These are phyloP conservation scores for Proctacanthus coquilletti DNA, from an alignment of 1,140 invertebrate species.

Conservation along the genomic window DNA sequence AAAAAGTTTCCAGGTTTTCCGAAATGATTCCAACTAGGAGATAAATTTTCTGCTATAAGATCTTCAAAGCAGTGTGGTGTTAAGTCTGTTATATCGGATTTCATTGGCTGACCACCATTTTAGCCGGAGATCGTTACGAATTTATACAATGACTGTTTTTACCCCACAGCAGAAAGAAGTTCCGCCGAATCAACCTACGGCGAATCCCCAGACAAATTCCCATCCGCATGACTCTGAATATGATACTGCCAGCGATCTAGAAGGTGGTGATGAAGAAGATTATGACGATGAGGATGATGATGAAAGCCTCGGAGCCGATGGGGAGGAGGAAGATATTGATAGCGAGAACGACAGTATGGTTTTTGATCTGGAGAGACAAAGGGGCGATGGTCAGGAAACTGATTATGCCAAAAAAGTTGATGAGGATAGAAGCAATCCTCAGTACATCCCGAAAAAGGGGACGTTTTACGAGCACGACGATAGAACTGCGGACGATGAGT, in stretches of 20 bases:
- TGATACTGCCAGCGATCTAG: conserved; percentile 25
- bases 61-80: too few relatives aligned
- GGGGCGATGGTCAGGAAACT: conserved; percentile 29
- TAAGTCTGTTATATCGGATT: too few relatives aligned
- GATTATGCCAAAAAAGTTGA: conserved; percentile 61
- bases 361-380: conserved; percentile 32
- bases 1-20: too few relatives aligned
- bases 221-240: conserved; percentile 28
- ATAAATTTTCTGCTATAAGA: too few relatives aligned
- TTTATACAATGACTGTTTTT: too few relatives aligned
- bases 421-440: conserved; percentile 88
- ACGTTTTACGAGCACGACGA: conserved; percentile 96
- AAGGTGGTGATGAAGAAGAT: conserved; percentile 31
- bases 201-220: conserved; percentile 22
- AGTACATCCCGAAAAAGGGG: conserved; percentile 90
- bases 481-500: conserved; percentile 56
- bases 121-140: too few relatives aligned
- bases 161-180: too few relatives aligned
- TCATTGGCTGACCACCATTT: too few relatives aligned
- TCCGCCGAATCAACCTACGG: too few relatives aligned
- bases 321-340: conserved; percentile 11
- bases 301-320: conserved; percentile 26
- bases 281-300: conserved; percentile 14
- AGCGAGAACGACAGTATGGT: conserved; percentile 20
- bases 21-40: too few relatives aligned